Conservation (phyloP, 92 coral and sea anemone genomes). For the Plumapathes pennacea region DNA sequence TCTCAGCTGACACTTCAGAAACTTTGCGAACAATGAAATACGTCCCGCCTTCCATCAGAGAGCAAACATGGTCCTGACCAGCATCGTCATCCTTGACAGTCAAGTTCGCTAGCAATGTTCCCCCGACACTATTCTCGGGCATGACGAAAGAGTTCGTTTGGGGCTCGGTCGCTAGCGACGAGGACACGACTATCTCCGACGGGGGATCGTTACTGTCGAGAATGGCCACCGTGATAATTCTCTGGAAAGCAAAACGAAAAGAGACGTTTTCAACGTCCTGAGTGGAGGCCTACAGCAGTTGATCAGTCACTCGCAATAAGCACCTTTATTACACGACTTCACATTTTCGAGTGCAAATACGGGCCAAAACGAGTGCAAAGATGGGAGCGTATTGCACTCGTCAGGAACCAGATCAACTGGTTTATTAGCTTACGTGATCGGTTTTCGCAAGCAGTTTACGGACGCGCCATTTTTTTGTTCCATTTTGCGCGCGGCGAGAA, state of each 20-base stretch:
- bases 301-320: no score
- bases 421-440: no score
- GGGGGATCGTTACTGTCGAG: conserved; percentile 78
- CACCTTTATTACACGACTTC: no score
- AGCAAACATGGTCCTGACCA: conserved; percentile 67
- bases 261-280: no score
- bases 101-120: conserved; percentile 72
- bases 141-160: conserved; percentile 15
- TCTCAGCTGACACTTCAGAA: conserved; percentile 36
- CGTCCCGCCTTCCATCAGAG: conserved; percentile 46
- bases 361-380: no score
- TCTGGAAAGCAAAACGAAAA: conserved; percentile 36
- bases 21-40: conserved; percentile 32
- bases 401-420: no score
- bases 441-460: no score
- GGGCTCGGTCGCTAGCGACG: conserved; percentile 21
- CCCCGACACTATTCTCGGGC: conserved; percentile 77
- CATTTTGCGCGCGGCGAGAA: no score
- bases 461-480: no score
- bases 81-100: conserved; percentile 79
- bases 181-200: conserved; percentile 33
- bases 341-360: no score
- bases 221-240: conserved; percentile 23
- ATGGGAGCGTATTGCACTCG: no score
- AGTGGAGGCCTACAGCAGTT: no score